Percentiles rank a stretch among this genome's conserved stretches.
phyloP scores from a whole-genome alignment of 2,113 vertebrate species.

The Myiopsitta monachus region DNA sequence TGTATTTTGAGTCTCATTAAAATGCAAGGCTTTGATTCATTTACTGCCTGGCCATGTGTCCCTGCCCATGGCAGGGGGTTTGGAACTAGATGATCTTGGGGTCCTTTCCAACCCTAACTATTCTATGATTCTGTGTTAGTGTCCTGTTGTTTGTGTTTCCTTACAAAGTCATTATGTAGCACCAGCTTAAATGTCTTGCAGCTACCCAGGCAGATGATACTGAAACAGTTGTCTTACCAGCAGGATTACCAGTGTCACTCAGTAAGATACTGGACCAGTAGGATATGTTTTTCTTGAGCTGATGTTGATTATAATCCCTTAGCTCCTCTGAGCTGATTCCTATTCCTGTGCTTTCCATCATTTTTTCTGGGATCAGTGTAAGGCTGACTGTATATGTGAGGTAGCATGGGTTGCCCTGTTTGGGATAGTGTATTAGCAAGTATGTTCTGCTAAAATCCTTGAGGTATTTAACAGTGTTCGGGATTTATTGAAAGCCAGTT shows the following conservation, averaged over 20 bases:
- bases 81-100: too few species aligned
- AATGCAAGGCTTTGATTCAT: not conserved
- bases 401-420: not conserved
- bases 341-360: not conserved
- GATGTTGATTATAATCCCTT: not conserved
- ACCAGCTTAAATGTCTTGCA: not conserved
- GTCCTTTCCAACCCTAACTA: too few species aligned
- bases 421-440: not conserved
- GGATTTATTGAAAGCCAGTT: not conserved
- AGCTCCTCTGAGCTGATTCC: not conserved
- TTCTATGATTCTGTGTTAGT: too few species aligned
- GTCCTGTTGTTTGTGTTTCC: not conserved
- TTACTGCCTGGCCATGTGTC: not conserved
- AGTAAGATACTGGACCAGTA: not conserved
- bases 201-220: not conserved
- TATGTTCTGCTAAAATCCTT: not conserved
- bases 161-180: not conserved
- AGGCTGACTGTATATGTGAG: not conserved
- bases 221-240: not conserved
- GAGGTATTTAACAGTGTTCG: not conserved
- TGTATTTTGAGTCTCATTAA: not conserved
- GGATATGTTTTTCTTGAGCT: not conserved
- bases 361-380: not conserved
- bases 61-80: too few species aligned
- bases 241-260: fast-evolving